Percentiles rank a stretch among this genome's conserved stretches.
Evolutionary conservation across 2,113 vertebrate species (phyloP).

Genomic region (Platycercus adscitus): DNA sequence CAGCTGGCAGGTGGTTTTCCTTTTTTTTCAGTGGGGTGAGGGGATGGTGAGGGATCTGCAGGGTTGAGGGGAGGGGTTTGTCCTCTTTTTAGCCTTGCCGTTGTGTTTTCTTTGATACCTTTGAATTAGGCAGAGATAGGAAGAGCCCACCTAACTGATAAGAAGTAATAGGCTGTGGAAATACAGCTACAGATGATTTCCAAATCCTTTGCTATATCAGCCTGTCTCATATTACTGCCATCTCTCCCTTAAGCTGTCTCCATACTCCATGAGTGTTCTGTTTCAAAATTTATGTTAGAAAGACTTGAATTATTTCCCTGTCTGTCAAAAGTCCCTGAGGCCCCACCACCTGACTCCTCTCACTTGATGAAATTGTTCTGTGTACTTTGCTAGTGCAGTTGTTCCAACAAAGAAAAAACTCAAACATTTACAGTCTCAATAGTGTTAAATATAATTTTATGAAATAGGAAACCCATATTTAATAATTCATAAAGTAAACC

Average conservation of each 20-base stretch:
- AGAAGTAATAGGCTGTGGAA: not conserved
- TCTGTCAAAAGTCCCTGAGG: not conserved
- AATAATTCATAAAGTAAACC: not conserved
- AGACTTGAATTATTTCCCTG: not conserved
- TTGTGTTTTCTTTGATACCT: not conserved
- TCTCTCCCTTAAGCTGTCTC: not conserved
- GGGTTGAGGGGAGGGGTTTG: not conserved
- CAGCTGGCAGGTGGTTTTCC: not conserved
- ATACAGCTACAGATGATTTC: not conserved
- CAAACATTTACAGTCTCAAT: not conserved
- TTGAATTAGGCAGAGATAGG: not conserved
- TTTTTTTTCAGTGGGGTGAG: rapidly evolving
- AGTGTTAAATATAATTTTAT: not conserved
- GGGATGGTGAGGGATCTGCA: not conserved
- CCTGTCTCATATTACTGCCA: not conserved
- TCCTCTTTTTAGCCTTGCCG: not conserved
- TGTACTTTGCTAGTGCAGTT: not conserved
- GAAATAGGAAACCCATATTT: not conserved
- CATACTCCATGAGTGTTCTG: not conserved
- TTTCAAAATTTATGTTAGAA: not conserved
- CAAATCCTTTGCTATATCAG: not conserved
- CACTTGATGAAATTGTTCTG: not conserved
- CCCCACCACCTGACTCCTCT: constrained; percentile 1
- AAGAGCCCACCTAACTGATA: not conserved
- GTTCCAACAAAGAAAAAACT: not conserved